phyloP scores from a whole-genome alignment of 2,113 vertebrate species.

The Girardinichthys multiradiatus region DNA sequence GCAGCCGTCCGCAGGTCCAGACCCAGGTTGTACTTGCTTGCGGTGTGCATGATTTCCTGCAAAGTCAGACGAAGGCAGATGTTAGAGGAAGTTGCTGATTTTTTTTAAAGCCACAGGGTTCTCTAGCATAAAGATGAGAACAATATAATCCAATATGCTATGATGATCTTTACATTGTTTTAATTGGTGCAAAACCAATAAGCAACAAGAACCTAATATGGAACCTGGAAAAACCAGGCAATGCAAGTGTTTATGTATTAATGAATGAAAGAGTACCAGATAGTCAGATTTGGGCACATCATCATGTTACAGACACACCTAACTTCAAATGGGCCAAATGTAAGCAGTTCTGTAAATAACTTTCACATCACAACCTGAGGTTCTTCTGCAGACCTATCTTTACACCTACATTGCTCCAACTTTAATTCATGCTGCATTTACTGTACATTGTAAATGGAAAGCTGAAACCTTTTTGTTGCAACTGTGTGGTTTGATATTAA shows the following conservation, averaged over 20 bases:
- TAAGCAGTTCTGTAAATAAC: too few species aligned
- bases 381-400: too few species aligned
- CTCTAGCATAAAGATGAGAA: neutral
- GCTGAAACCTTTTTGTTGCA: too few species aligned
- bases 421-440: too few species aligned
- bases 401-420: too few species aligned
- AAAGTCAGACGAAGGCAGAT: constrained; percentile 34
- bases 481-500: too few species aligned
- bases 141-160: neutral
- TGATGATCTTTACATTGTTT: neutral
- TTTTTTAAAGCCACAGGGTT: neutral
- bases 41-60: constrained; percentile 99
- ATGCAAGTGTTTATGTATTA: too few species aligned
- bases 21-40: constrained; percentile 96
- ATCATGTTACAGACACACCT: too few species aligned
- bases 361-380: too few species aligned
- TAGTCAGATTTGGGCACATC: neutral
- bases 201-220: neutral
- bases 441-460: too few species aligned
- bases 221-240: too few species aligned
- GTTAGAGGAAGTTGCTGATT: neutral
- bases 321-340: too few species aligned
- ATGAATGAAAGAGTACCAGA: neutral
- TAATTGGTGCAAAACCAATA: neutral
- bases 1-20: constrained; percentile 96